A percentile compares a stretch with the other conserved stretches of the same genome.
Evolutionary conservation across 1,140 invertebrate genomes (phyloP).

Genomic region (Oncopeltus fasciatus): DNA sequence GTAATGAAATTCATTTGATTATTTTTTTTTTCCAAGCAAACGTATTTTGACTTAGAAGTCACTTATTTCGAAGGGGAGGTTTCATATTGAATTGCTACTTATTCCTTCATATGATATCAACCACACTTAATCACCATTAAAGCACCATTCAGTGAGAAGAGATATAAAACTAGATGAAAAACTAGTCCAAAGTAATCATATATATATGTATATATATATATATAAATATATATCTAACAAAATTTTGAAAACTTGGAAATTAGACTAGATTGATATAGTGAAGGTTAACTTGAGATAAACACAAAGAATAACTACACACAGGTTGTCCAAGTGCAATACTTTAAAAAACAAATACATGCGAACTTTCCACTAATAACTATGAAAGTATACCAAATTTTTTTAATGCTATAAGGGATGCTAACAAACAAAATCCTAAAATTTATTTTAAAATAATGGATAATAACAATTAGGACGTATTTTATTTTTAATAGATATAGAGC

Average conservation of each 20-base stretch:
- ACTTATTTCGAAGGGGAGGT: constrained; percentile 2
- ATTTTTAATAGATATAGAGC: too few relatives aligned
- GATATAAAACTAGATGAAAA: neutral
- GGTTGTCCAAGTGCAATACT: too few relatives aligned
- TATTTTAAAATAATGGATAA: too few relatives aligned
- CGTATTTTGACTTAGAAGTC: neutral
- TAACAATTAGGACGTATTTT: too few relatives aligned
- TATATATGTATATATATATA: too few relatives aligned
- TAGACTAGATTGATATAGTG: constrained; percentile 1
- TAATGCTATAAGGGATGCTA: too few relatives aligned
- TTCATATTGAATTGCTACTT: neutral
- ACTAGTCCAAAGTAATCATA: neutral
- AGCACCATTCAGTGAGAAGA: neutral
- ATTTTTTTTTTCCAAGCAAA: neutral
- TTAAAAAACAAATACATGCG: too few relatives aligned
- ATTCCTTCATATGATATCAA: neutral
- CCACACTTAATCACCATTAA: neutral
- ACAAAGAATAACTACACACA: neutral
- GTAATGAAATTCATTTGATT: constrained; percentile 1
- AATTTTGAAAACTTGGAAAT: constrained; percentile 3
- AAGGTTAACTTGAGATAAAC: constrained; percentile 5
- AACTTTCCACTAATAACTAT: too few relatives aligned
- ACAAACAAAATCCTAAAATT: too few relatives aligned
- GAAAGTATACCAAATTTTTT: too few relatives aligned
- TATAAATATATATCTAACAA: neutral